Conservation (phyloP, 1,140 invertebrate species). For the Anthonomus grandis region DNA sequence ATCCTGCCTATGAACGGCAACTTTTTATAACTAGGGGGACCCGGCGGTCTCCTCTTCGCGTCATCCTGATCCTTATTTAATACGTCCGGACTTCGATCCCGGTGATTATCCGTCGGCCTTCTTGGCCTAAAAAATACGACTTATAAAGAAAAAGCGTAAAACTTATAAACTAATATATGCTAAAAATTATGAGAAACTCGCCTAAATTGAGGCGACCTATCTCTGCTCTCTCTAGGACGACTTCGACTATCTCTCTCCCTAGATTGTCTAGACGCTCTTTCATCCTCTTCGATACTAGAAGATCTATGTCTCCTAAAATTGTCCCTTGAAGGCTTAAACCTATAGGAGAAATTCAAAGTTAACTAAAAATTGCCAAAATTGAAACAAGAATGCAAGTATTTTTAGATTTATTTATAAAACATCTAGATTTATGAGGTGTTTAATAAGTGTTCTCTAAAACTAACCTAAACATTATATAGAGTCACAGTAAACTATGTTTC, state of each 20-base stretch:
- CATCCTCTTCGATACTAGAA: conserved; percentile 6
- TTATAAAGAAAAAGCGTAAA: background rate
- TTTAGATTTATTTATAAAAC: no score
- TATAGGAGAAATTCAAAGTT: background rate
- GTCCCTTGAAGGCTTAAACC: conserved; percentile 4
- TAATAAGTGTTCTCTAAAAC: no score
- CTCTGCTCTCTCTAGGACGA: conserved; percentile 4
- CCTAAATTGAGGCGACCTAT: background rate
- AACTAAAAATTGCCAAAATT: no score
- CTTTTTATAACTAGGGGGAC: conserved; percentile 52
- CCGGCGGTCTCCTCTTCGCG: conserved; percentile 33
- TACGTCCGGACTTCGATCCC: conserved; percentile 4
- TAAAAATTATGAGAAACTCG: conserved; percentile 3
- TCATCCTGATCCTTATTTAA: conserved; percentile 4
- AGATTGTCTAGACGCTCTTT: no score
- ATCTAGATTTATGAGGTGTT: no score
- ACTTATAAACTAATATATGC: background rate
- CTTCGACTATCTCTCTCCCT: background rate
- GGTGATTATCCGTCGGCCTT: conserved; percentile 7
- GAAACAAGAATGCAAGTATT: no score
- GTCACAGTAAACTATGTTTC: no score
- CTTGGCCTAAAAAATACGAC: conserved; percentile 1
- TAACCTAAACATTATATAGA: no score
- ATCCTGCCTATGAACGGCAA: conserved; percentile 67
- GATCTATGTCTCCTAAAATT: conserved; percentile 9